These are phyloP conservation scores for Theretra japonica DNA, from an alignment of 2,888 invertebrate species.

Conservation along the genomic window DNA sequence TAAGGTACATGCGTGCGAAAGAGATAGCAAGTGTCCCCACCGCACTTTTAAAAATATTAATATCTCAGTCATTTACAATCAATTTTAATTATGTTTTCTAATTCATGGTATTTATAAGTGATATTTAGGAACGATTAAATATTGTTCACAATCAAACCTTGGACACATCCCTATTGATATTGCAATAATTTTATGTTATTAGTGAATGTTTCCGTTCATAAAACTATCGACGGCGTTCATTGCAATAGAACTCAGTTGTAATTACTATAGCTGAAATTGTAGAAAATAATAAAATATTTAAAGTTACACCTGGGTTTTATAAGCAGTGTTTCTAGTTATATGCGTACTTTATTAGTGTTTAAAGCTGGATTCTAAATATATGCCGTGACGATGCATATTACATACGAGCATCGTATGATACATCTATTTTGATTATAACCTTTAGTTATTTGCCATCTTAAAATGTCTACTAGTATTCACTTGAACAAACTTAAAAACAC, in stretches of 20 bases:
- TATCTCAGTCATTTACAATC: no score
- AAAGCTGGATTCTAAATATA: background rate
- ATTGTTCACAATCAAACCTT: no score
- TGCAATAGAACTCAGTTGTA: conserved; percentile 3
- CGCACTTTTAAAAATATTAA: no score
- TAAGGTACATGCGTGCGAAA: no score
- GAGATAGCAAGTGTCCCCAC: no score
- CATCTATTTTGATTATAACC: background rate
- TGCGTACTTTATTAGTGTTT: background rate
- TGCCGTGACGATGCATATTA: background rate
- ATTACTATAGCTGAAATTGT: background rate
- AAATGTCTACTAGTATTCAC: background rate
- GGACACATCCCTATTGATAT: no score
- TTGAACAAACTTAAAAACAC: background rate
- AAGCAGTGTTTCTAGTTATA: background rate
- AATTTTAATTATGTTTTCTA: no score
- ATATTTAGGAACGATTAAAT: no score
- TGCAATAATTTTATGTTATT: background rate
- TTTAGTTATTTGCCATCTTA: background rate
- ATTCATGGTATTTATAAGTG: no score
- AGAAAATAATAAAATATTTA: background rate
- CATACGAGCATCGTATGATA: conserved; percentile 1
- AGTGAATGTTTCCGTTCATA: background rate
- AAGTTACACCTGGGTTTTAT: background rate
- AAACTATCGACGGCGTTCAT: background rate